These are phyloP conservation scores for Eleginops maclovinus DNA, from an alignment of 2,113 vertebrate species.

Conservation along the genomic window DNA sequence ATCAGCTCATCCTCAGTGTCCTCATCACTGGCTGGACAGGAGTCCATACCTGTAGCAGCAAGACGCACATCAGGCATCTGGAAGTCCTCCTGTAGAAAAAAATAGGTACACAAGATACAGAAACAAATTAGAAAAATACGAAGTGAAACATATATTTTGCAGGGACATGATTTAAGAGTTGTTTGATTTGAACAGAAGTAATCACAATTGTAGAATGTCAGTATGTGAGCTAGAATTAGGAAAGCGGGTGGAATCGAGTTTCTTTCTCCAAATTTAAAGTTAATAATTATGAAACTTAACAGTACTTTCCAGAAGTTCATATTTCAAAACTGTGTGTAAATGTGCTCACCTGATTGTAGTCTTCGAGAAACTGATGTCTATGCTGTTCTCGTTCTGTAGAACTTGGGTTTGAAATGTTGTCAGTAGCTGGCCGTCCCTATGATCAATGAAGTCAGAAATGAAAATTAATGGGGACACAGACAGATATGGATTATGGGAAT, in stretches of 20 bases:
- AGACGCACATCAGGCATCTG: slow-evolving; percentile 79
- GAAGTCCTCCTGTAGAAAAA: slow-evolving; percentile 78
- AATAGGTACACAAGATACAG: background rate
- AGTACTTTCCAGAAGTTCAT: background rate
- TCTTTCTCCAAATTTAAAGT: background rate
- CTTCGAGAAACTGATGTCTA: slow-evolving; percentile 70
- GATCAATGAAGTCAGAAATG: background rate
- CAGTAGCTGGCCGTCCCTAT: slow-evolving; percentile 58
- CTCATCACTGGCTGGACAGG: slow-evolving; percentile 87
- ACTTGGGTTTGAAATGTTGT: slow-evolving; percentile 53
- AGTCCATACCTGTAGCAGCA: slow-evolving; percentile 85
- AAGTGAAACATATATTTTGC: background rate
- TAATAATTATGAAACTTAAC: background rate
- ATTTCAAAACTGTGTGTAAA: background rate
- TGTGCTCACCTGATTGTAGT: slow-evolving; percentile 71
- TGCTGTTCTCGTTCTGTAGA: slow-evolving; percentile 71
- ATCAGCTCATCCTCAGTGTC: slow-evolving; percentile 85
- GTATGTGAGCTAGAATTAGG: background rate
- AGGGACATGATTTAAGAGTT: background rate
- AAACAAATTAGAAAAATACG: background rate
- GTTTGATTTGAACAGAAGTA: background rate
- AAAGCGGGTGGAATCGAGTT: background rate
- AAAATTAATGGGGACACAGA: background rate
- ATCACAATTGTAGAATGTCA: background rate
- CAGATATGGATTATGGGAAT: background rate